phyloP scores from a whole-genome alignment of 2,797 vertebrate species.

The Melanotaenia parkinsoni region DNA sequence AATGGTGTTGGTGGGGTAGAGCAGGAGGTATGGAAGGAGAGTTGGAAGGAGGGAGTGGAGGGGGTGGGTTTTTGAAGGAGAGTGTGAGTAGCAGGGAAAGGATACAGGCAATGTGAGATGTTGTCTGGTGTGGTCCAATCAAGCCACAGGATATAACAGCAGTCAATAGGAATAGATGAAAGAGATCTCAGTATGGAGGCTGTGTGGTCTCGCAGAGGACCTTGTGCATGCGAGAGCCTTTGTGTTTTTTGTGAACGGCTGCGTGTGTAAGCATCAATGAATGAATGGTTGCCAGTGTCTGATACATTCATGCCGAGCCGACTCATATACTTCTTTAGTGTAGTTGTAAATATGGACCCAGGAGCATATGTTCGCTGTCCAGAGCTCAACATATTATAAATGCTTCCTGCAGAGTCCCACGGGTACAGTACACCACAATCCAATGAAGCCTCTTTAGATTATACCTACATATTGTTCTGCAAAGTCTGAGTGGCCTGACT shows the following conservation, averaged over 20 bases:
- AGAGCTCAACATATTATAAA: conserved; percentile 49
- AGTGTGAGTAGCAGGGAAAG: conserved; percentile 33
- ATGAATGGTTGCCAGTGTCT: conserved; percentile 59
- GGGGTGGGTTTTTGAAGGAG: conserved; percentile 8
- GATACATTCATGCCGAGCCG: conserved; percentile 40
- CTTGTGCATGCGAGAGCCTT: conserved; percentile 48
- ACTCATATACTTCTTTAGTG: conserved; percentile 38
- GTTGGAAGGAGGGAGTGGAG: conserved; percentile 16
- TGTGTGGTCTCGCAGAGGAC: conserved; percentile 68
- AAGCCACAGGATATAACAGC: conserved; percentile 76
- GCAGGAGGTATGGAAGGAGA: conserved; percentile 47
- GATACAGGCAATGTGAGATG: conserved; percentile 62
- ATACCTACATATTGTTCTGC: conserved; percentile 38
- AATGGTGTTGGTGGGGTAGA: conserved; percentile 58
- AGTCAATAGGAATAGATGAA: conserved; percentile 81
- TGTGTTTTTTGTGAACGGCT: conserved; percentile 36
- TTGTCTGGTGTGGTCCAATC: conserved; percentile 79
- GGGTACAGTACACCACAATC: conserved; percentile 59
- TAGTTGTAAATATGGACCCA: conserved; percentile 45
- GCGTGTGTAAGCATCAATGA: conserved; percentile 25
- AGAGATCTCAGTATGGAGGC: conserved; percentile 69
- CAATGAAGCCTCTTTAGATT: conserved; percentile 63
- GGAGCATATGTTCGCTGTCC: conserved; percentile 43
- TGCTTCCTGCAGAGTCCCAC: conserved; percentile 55
- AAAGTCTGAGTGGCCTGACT: conserved; percentile 17